A percentile compares a stretch with the other conserved stretches of the same genome.
Evolutionary conservation across 2,113 vertebrate species (phyloP).

Genomic region (Albula goreensis): DNA sequence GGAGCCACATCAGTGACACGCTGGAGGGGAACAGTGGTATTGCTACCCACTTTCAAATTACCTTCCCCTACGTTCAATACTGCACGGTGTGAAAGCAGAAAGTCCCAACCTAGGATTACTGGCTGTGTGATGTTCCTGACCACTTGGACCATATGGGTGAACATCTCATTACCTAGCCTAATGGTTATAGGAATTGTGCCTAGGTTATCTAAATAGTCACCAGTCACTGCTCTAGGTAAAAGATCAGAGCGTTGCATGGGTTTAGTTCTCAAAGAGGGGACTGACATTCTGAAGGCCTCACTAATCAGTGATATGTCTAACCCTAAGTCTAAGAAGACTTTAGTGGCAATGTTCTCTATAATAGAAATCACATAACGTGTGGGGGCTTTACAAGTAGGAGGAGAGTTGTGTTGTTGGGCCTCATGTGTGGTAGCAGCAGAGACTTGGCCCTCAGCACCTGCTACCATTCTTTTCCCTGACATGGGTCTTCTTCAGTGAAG

Average conservation of each 20-base stretch:
- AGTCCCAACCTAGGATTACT: constrained; percentile 15
- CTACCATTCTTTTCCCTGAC: constrained; percentile 23
- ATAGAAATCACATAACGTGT: too few relatives aligned
- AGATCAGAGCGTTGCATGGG: too few relatives aligned
- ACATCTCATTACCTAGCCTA: constrained; percentile 20
- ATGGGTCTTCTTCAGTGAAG: not conserved
- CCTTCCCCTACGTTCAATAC: not conserved
- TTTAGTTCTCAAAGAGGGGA: too few relatives aligned
- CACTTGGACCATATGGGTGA: constrained; percentile 18
- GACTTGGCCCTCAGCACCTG: constrained; percentile 30
- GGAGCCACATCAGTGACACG: constrained; percentile 1
- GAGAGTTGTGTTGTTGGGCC: too few relatives aligned
- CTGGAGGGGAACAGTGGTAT: constrained; percentile 1
- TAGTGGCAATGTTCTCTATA: too few relatives aligned
- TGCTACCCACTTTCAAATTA: constrained; percentile 8
- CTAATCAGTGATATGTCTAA: too few relatives aligned
- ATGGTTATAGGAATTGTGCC: constrained; percentile 20
- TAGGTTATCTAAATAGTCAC: constrained; percentile 21
- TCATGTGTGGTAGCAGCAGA: not conserved
- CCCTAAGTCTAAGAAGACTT: too few relatives aligned
- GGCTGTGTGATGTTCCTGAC: constrained; percentile 13
- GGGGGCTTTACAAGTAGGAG: too few relatives aligned
- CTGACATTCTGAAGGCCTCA: too few relatives aligned
- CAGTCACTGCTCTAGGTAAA: not conserved
- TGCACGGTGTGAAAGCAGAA: constrained; percentile 13